Evolutionary conservation across 2,113 vertebrate species (phyloP), one percentile per base, ranked within the genome.

Genomic region (Labrus mixtus): DNA sequence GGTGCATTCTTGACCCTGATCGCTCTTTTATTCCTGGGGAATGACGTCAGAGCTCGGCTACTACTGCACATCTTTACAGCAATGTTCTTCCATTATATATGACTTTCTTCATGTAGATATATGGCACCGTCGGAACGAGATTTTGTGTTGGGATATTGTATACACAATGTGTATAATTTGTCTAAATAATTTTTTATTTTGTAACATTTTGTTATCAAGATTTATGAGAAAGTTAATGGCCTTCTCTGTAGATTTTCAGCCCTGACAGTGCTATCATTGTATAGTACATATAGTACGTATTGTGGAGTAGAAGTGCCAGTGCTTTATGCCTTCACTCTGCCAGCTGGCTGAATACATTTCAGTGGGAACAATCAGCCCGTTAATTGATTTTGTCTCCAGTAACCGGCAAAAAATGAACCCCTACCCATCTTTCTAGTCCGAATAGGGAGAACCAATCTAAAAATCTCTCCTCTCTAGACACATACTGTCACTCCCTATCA

Each of bases 351-450:
- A 61, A 73, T 62, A 23, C 63, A 51, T 71, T 66, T 84, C 45
- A 46, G 66, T 66, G 22, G 68, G 73, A 88, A 86, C 82, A 83
- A 78, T 62, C 39, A 73, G 36, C 29, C 45, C 4, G 15, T 83
- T 90, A 87, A 87, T 89, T 89, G 81, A 87, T 91, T 91, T 87
- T 80, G 70, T 89, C 78, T 82, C 84, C 68, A 60, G 56, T 76
- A 87, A 76, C 58, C 58, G 36, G 59, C 48, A 78, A 63, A 85
- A 75, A 48, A 22, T 48, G 11, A 89, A 71, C 83, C 66, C 65
- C 68, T 45, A 74, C 58, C 68, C 11, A 9, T 69, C 56, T 45
- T 71, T 68, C 58, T 10, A 43, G 61, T 57, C 68, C 53, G 72
- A 69, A 65, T 74, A 83, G 45, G 51, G 61, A 76, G 77, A 87